A percentile compares a stretch with the other conserved stretches of the same genome.
Evolutionary conservation across 2,888 invertebrate species (phyloP).

Genomic region (Cheilosia pagana): DNA sequence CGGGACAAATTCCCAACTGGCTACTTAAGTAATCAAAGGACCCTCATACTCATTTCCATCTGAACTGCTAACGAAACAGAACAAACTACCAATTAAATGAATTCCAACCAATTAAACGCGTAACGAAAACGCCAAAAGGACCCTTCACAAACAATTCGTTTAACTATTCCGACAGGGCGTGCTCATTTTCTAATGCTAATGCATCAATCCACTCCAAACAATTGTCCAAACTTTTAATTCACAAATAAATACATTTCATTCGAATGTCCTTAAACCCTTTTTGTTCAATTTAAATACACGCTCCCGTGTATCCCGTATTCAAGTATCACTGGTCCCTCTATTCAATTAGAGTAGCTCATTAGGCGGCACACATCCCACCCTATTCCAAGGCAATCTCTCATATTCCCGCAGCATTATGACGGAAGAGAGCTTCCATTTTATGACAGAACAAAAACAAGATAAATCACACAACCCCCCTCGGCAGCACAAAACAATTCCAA

Average conservation of each 20-base stretch:
- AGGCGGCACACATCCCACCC: constrained; percentile 12
- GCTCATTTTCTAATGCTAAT: neutral
- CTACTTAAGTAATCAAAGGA: too few relatives aligned
- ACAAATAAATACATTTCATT: constrained; percentile 9
- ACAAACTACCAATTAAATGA: too few relatives aligned
- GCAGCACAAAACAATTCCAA: constrained; percentile 21
- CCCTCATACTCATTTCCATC: too few relatives aligned
- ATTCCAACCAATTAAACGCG: too few relatives aligned
- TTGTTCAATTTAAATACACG: neutral
- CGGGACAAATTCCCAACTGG: too few relatives aligned
- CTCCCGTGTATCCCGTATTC: neutral
- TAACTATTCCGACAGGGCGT: neutral
- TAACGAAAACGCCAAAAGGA: too few relatives aligned
- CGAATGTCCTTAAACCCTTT: neutral
- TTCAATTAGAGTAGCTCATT: constrained; percentile 53
- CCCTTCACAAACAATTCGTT: neutral
- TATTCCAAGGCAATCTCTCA: constrained; percentile 35
- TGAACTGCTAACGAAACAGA: too few relatives aligned
- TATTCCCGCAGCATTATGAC: constrained; percentile 50
- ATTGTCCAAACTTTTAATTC: constrained; percentile 13
- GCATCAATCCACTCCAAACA: neutral
- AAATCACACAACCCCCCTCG: constrained; percentile 53
- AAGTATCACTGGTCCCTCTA: neutral
- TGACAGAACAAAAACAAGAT: constrained; percentile 57
- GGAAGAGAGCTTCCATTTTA: constrained; percentile 45